Evolutionary conservation across 2,888 invertebrate species (phyloP), one percentile per base, ranked within the genome.

Genomic region (Apamea monoglypha): DNA sequence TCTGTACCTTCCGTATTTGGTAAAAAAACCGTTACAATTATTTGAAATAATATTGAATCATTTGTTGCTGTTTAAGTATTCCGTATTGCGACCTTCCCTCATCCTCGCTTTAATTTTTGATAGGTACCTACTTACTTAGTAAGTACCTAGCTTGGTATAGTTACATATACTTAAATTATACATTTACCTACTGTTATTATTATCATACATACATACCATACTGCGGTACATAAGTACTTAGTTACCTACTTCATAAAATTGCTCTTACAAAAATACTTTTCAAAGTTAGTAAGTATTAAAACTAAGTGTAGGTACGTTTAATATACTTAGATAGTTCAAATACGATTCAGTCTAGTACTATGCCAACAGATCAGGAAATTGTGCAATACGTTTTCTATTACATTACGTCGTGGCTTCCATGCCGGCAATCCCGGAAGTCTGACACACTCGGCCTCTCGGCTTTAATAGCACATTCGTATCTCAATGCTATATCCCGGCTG

Each of bases 371-470:
- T 88, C 92, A 92, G 94, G 94, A 94, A 93, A 93, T 95, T 95
- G 93, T 93, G 94, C 91, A 95, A 95, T 93, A 92, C 88, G 91
- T 91, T 92, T 93, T 93, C 92, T 91, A 93, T 93, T 93, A 91
- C 91, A 92, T 92, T 91, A 91, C 88, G 85, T 87, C 90, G 91
- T 92, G 90, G 91, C 92, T 94, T 94, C 93, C 93, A 92, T 89
- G 90, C 90, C 87, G 82, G 76, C 84, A 88, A 90, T 92, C 92
- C 93, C 93, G 95, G 94, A 95, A 94, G 93, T 90, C 87, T 90
- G 89, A 89, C 90, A 91, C 85, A 89, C 86, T 87, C 88, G 82
- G 78, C 78, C 86, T 88, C 87, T 84, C 81, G 66, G 67, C 85
- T 84, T 80, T 78, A 88, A 83, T 85, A 80, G 81, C 82, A 82